phyloP scores from a whole-genome alignment of 2,113 vertebrate species.

The Noctilio leporinus region DNA sequence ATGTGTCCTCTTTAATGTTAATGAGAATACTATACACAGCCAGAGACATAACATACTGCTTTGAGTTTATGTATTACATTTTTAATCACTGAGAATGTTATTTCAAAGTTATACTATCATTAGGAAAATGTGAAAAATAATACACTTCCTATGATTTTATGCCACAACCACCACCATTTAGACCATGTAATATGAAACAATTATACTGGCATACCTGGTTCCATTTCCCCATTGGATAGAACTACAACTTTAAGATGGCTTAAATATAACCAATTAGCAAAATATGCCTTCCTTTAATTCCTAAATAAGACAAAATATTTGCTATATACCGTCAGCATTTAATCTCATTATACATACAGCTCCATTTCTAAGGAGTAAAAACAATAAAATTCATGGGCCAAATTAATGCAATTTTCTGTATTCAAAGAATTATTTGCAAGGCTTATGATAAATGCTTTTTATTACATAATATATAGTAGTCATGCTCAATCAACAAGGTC shows the following conservation, averaged over 20 bases:
- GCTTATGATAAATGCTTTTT: conserved; percentile 61
- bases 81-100: conserved; percentile 72
- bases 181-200: not conserved
- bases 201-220: not conserved
- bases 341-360: conserved; percentile 50
- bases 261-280: conserved; percentile 66
- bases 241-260: conserved; percentile 59
- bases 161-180: conserved; percentile 59
- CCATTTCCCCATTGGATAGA: conserved; percentile 47
- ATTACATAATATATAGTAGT: conserved; percentile 60
- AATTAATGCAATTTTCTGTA: conserved; percentile 46
- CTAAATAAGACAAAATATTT: conserved; percentile 42
- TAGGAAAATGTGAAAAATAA: conserved; percentile 66
- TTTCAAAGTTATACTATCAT: conserved; percentile 65
- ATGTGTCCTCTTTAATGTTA: conserved; percentile 74
- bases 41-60: conserved; percentile 49
- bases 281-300: not conserved
- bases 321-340: conserved; percentile 55
- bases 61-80: conserved; percentile 53
- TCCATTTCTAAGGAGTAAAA: conserved; percentile 39
- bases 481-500: conserved; percentile 50
- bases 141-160: conserved; percentile 30
- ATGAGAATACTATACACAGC: conserved; percentile 67
- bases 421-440: conserved; percentile 56
- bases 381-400: conserved; percentile 49